Percentiles rank a stretch among this genome's conserved stretches.
These are phyloP conservation scores for Exaiptasia diaphana DNA, from an alignment of 64 coral and sea anemone species.

Conservation along the genomic window DNA sequence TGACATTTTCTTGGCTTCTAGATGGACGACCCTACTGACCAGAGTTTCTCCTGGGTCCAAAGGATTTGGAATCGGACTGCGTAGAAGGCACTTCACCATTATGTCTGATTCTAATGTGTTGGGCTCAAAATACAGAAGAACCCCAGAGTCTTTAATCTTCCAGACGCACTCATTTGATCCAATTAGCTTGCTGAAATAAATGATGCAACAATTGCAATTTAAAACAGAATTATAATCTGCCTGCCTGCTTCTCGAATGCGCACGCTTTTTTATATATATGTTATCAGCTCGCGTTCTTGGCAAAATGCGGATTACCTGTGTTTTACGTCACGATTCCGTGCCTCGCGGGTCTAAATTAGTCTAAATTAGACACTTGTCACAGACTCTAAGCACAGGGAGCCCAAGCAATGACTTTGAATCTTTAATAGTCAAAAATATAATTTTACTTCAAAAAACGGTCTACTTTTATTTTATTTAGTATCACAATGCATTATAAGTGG, in stretches of 20 bases:
- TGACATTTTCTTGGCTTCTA: not conserved
- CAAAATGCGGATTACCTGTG: not conserved
- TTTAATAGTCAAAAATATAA: too few species aligned
- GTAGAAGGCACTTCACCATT: not conserved
- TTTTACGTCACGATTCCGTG: not conserved
- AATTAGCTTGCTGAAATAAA: not conserved
- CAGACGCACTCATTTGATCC: not conserved
- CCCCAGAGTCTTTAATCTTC: not conserved
- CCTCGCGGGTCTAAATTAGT: not conserved
- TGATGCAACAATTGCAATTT: not conserved
- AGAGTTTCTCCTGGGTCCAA: not conserved
- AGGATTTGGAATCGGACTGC: not conserved
- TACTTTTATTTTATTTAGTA: too few species aligned
- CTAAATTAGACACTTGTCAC: not conserved
- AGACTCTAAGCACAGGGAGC: too few species aligned
- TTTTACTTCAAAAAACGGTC: too few species aligned
- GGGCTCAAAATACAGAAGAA: not conserved
- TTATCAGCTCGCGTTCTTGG: not conserved
- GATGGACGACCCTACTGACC: not conserved
- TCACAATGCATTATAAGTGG: too few species aligned
- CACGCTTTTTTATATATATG: not conserved
- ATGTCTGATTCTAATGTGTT: not conserved
- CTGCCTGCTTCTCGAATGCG: not conserved
- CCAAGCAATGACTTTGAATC: too few species aligned
- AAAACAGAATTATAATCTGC: not conserved